phyloP scores from a whole-genome alignment of 2,888 invertebrate species.

The Taphrorychus bicolor region DNA sequence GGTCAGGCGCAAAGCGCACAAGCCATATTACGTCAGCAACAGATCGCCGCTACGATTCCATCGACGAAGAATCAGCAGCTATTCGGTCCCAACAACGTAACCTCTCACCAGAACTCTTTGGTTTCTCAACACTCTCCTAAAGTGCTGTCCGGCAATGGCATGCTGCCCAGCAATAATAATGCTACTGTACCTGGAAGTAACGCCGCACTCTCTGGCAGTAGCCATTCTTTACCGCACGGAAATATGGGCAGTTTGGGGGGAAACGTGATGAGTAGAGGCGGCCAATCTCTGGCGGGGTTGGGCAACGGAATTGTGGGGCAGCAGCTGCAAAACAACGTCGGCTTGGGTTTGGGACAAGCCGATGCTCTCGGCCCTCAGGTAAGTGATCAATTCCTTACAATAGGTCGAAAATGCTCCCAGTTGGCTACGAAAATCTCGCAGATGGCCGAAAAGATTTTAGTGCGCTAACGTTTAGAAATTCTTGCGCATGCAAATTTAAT shows the following conservation, averaged over 20 bases:
- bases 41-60: conserved; percentile 10
- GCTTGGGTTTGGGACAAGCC: conserved; percentile 12
- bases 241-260: background rate
- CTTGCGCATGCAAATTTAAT: no score
- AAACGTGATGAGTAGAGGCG: conserved; percentile 3
- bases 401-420: no score
- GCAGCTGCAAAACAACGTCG: conserved; percentile 9
- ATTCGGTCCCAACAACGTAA: conserved; percentile 15
- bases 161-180: conserved; percentile 10
- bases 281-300: conserved; percentile 4
- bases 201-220: conserved; percentile 13
- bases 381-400: no score
- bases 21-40: conserved; percentile 13
- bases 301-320: conserved; percentile 9
- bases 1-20: conserved; percentile 12
- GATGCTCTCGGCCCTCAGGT: conserved; percentile 27
- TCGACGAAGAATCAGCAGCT: conserved; percentile 3
- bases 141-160: conserved; percentile 5
- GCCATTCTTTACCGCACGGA: conserved; percentile 8
- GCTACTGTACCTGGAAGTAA: conserved; percentile 12
- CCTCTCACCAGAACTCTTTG: conserved; percentile 6
- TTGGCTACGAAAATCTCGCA: no score
- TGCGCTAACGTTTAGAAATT: no score
- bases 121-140: conserved; percentile 9
- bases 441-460: no score